Base-by-base conservation (phyloP, 2,888 invertebrate species). In the Nemapogon koenigi region DNA sequence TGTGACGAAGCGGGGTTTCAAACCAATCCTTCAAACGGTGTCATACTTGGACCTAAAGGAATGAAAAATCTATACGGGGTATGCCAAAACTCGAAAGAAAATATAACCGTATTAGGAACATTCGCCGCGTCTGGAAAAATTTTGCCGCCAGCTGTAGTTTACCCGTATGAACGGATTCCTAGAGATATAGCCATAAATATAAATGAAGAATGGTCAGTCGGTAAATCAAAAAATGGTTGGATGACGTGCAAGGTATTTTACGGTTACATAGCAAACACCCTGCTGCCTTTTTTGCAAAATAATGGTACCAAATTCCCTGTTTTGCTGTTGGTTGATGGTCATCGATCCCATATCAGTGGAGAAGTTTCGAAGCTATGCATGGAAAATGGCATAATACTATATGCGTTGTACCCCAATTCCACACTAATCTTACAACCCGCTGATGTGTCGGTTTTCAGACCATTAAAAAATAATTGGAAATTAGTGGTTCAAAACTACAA, bases 171-270 rank as follows among this genome's bases (percentile, higher is more conserved):
- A 16, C n/a, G 40, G 22, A 18, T 29, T 17, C 43, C 40, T 8
- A 27, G 22, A 16, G 37, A 22, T 7, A 31, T 40, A 7, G 28
- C 37, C 6, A 7, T 37, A 2, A 45, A 35, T 26, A 40, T 42
- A 39, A 44, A 43, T 6, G 17, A 27, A 4, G 32, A 31, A 8
- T 47, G 47, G 45, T 36, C 19, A 3, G 3, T 43, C 1, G 43
- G 45, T 6, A 38, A 28, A 22, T 43, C 44, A 2, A 41, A 42
- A 14, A 38, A 37, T 10, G 45, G 43, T 3, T 45, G 46, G 43
- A 46, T 43, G 45, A 30, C 13, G 3, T 11, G 29, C 1, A 42
- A 43, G 7, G 18, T 40, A 18, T 46, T 46, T 16, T 43, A 33
- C 15, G 43, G 42, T 8, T 46, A 46, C 29, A 35, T 46, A 2